Base-by-base conservation (phyloP, 2,797 vertebrate species). In the Florisuga fusca region DNA sequence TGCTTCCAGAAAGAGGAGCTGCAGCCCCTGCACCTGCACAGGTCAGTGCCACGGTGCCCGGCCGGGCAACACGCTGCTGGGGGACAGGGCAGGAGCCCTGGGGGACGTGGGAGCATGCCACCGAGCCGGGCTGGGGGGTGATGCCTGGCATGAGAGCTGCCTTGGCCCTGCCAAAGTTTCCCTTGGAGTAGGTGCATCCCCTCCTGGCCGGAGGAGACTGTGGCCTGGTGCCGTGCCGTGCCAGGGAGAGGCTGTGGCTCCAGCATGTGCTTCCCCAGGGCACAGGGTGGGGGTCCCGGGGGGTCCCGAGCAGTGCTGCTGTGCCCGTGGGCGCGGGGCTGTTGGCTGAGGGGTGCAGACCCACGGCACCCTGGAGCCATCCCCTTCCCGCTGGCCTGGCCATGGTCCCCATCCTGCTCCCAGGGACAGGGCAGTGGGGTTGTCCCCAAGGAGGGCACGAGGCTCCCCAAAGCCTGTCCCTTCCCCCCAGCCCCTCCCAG, bases 1-100 rank as follows among this genome's bases (percentile, higher is more conserved):
- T 98, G 98, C 95, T 98, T 98, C 92, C 98, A 97, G 85, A 97
- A 94, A 92, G 97, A 98, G 85, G 97, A 98, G 78, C 95, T 98
- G 77, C 97, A 98, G 92, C 97, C 97, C 46, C 95, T 98, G 93
- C 97, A 97, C 34, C 83, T 97, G 73, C 97, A 90, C 94, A 98
- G 98, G 98, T 98, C 89, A 97, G 98, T 97, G 88, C 59, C 2
- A 2, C 8, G 3, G 23, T 5, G 3, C 19, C 72, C 19, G 3
- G 54, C 9, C 2, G 7, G 64, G 41, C 0, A 15, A 19, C 68
- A 16, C 2, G 4, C 48, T 0, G 4, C 33, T 5, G 31, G 16
- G 73, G 45, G 46, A 53, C 26, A 9, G 1, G 8, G 26, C 1
- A 2, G 0, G 6, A 54, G 3, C 31, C 22, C 22, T 0, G 0